Evolutionary conservation across 1,140 invertebrate species (phyloP), one percentile per base, ranked within the genome.

Genomic region (Conus ventricosus): DNA sequence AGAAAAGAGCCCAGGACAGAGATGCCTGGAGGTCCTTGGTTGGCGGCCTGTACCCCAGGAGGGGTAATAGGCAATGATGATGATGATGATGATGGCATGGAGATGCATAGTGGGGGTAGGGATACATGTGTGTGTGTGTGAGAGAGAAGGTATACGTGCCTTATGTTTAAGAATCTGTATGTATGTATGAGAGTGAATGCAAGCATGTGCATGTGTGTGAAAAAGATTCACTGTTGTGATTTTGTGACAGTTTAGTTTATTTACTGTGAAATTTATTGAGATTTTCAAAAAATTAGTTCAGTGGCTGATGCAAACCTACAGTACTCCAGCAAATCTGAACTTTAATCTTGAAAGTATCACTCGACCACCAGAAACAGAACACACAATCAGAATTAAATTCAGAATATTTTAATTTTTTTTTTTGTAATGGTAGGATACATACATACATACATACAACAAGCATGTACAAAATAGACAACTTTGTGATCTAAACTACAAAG

Each of bases 391-490:
- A 71, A 13, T 20, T 71, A 71, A 71, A 23, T 71, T 71, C 67
- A 71, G 23, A 71, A 71, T 7, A 20, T 20, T 7, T 71, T 71
- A 17, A 23, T 23, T n/a, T 63, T 63, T 63, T 13, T 13, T 63
- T 11, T 63, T 20, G 17, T 63, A 71, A 71, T 71, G 0, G 20
- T 71, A n/a, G 23, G 15, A 71, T 71, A 71, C 67, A 71, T n/a
- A 71, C 60, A 71, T n/a, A 71, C 60, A 13, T 63, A 63, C 60
- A 63, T 63, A 20, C 23, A 71, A 71, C 67, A 71, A 20, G 67
- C 67, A 71, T 71, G 67, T 71, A 71, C 67, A 71, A 71, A 71
- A 71, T 71, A 71, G 67, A 71, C 67, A n/a, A 71, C 67, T 71
- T 71, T 71, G 17, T 71, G 67, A 71, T 71, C 67, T 71, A 71